Conservation (phyloP, 2,797 vertebrate species). For the Tadarida brasiliensis region DNA sequence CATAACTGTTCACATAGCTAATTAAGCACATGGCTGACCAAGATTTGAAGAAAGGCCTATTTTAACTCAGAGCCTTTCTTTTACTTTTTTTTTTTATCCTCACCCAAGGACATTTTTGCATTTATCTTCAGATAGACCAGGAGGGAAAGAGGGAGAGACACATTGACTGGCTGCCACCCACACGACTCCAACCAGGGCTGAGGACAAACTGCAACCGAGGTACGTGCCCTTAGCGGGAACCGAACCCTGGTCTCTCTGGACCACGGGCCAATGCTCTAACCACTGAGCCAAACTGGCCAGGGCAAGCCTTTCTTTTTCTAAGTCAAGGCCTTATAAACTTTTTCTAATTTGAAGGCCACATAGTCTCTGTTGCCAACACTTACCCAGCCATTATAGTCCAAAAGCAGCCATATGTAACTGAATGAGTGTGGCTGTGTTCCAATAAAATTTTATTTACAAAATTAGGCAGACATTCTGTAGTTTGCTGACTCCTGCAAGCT, state of each 20-base stretch:
- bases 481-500: neutral
- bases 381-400: neutral
- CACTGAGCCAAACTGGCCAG: too few species aligned
- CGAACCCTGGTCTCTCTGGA: too few species aligned
- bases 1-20: neutral
- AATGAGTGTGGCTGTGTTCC: neutral
- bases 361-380: neutral
- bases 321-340: slow-evolving; percentile 32
- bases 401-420: neutral
- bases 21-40: neutral
- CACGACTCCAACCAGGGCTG: too few species aligned
- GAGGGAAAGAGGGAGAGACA: too few species aligned
- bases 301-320: neutral
- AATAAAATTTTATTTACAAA: slow-evolving; percentile 64
- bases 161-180: too few species aligned
- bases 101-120: too few species aligned
- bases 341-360: neutral
- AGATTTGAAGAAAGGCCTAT: slow-evolving; percentile 18
- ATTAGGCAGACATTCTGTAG: neutral
- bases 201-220: too few species aligned
- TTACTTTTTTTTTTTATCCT: neutral
- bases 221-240: too few species aligned
- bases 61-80: slow-evolving; percentile 40
- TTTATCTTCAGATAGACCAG: too few species aligned
- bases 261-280: too few species aligned